Conservation (phyloP, 2,797 vertebrate species). For the Botia kubotai region DNA sequence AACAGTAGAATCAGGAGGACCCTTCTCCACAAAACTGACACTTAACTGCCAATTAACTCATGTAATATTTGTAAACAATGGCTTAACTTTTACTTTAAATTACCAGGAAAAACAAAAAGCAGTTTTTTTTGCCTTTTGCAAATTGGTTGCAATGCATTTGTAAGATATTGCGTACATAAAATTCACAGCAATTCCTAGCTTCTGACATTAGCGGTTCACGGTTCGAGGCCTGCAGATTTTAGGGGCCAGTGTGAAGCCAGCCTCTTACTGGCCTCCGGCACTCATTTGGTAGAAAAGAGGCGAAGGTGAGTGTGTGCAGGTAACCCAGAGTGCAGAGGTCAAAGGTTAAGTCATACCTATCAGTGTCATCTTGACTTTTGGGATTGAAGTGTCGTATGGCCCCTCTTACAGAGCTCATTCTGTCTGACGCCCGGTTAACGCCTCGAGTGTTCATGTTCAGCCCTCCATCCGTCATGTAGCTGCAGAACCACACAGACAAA, state of each 20-base stretch:
- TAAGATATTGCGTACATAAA: too few relatives aligned
- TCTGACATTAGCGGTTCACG: too few relatives aligned
- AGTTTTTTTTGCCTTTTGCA: too few relatives aligned
- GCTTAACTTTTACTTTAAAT: too few relatives aligned
- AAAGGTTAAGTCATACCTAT: slow-evolving; percentile 77
- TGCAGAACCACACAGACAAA: slow-evolving; percentile 62
- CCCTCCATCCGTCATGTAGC: slow-evolving; percentile 88
- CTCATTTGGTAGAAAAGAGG: background rate
- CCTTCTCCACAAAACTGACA: background rate
- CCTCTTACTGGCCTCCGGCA: background rate
- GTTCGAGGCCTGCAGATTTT: too few relatives aligned
- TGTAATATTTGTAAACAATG: too few relatives aligned
- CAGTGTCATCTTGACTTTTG: slow-evolving; percentile 81
- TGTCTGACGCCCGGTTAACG: slow-evolving; percentile 79
- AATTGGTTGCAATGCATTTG: too few relatives aligned
- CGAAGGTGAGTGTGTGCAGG: background rate
- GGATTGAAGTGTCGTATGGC: slow-evolving; percentile 78
- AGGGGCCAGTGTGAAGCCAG: background rate
- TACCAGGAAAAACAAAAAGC: too few relatives aligned
- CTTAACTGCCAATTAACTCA: too few relatives aligned
- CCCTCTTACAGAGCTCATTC: slow-evolving; percentile 72
- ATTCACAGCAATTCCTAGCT: too few relatives aligned
- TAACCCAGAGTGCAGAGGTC: background rate
- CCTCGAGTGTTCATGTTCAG: slow-evolving; percentile 82
- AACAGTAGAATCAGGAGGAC: background rate